Evolutionary conservation across 1,140 invertebrate genomes (phyloP).

Genomic region (Himalopsyche phryganea): DNA sequence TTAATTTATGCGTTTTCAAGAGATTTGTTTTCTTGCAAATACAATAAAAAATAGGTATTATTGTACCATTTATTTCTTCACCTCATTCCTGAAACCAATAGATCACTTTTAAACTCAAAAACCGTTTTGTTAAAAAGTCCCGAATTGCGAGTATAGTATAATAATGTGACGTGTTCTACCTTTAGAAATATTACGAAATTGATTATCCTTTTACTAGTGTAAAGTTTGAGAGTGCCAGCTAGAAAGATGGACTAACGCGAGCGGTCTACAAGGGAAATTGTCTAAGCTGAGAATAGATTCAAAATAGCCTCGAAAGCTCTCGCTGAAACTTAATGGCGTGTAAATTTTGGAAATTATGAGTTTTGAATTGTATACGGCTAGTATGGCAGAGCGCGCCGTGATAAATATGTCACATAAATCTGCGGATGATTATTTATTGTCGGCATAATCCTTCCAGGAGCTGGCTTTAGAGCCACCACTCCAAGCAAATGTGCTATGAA

Average conservation of each 20-base stretch:
- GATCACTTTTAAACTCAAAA: no score
- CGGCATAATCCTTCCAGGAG: constrained; percentile 19
- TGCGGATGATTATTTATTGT: constrained; percentile 33
- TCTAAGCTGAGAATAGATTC: constrained; percentile 32
- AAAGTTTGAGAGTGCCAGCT: no score
- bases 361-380: constrained; percentile 30
- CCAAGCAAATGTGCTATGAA: background rate
- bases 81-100: no score
- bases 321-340: constrained; percentile 31
- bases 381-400: constrained; percentile 7
- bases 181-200: no score
- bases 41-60: no score
- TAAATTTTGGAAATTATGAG: constrained; percentile 33
- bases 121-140: no score
- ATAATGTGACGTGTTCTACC: no score
- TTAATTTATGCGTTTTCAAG: no score
- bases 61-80: no score
- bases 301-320: constrained; percentile 24
- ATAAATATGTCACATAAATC: constrained; percentile 34
- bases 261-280: constrained; percentile 30
- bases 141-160: no score
- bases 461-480: background rate
- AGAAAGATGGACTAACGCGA: background rate
- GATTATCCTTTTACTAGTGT: no score
- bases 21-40: no score